phyloP scores from a whole-genome alignment of 92 coral and sea anemone species.

The Siderastrea radians region DNA sequence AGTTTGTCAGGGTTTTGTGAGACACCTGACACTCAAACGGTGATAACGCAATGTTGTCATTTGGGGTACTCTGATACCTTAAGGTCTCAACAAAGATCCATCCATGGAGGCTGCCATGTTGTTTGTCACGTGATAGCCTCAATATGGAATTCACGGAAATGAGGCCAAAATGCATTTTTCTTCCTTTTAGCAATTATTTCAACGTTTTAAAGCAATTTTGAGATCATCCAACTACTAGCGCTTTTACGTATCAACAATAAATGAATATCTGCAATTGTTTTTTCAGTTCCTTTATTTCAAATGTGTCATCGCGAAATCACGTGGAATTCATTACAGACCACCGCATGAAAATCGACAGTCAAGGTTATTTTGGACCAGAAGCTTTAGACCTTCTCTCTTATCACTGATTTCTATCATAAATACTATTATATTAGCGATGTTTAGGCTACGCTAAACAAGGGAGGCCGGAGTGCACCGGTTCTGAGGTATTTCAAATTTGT shows the following conservation, averaged over 20 bases:
- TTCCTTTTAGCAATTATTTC: background rate
- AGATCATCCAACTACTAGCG: conserved; percentile 20
- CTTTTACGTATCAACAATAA: conserved; percentile 13
- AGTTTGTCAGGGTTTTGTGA: too few species aligned
- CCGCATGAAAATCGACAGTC: background rate
- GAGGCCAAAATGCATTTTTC: conserved; percentile 5
- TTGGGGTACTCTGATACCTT: too few species aligned
- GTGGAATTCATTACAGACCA: too few species aligned
- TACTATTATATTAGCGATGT: background rate
- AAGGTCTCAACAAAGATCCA: too few species aligned
- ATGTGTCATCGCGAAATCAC: background rate
- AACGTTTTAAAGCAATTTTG: conserved; percentile 13
- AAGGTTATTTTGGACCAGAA: background rate
- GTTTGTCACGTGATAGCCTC: too few species aligned
- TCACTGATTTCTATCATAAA: background rate
- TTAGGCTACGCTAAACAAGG: background rate
- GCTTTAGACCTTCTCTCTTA: background rate
- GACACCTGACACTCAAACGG: too few species aligned
- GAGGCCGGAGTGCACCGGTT: background rate
- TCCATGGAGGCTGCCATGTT: too few species aligned
- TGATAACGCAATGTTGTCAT: too few species aligned
- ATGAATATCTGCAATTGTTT: too few species aligned
- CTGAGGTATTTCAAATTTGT: background rate
- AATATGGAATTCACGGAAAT: too few species aligned
- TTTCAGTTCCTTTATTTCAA: too few species aligned